Percentiles rank a stretch among this genome's conserved stretches.
These are phyloP conservation scores for Neogobius melanostomus DNA, from an alignment of 2,113 vertebrate genomes.

Conservation along the genomic window DNA sequence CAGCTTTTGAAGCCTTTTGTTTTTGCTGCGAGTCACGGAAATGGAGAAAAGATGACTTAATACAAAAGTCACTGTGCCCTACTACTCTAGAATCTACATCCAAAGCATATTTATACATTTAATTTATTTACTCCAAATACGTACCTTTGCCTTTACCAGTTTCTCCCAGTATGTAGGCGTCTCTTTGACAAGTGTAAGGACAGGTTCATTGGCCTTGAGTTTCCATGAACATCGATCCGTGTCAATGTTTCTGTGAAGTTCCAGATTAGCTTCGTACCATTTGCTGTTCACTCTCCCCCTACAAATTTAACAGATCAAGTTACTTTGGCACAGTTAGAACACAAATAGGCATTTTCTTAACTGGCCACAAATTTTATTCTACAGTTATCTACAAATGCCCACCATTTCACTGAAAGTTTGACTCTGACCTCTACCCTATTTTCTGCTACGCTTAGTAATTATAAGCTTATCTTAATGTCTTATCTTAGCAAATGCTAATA, in stretches of 20 bases:
- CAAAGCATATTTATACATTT: no score
- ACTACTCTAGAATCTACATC: no score
- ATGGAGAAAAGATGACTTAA: no score
- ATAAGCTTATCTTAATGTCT: no score
- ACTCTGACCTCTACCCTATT: neutral
- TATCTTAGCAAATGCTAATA: no score
- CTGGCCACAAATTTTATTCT: no score
- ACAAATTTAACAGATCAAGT: constrained; percentile 12
- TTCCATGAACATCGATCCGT: constrained; percentile 61
- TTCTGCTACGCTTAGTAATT: neutral
- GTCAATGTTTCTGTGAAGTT: constrained; percentile 47
- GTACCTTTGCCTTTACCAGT: constrained; percentile 67
- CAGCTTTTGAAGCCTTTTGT: no score
- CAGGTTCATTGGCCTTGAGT: constrained; percentile 68
- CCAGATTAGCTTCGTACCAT: constrained; percentile 57
- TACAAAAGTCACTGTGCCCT: no score
- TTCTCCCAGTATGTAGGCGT: constrained; percentile 56
- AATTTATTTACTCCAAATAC: no score
- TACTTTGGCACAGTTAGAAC: neutral
- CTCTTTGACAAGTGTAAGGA: constrained; percentile 68
- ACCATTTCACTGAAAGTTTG: neutral
- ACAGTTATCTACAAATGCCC: no score
- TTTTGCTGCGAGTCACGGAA: no score
- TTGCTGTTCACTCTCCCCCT: constrained; percentile 57
- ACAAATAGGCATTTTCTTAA: neutral